phyloP scores from a whole-genome alignment of 2,797 vertebrate species.

The Oreochromis grahami region DNA sequence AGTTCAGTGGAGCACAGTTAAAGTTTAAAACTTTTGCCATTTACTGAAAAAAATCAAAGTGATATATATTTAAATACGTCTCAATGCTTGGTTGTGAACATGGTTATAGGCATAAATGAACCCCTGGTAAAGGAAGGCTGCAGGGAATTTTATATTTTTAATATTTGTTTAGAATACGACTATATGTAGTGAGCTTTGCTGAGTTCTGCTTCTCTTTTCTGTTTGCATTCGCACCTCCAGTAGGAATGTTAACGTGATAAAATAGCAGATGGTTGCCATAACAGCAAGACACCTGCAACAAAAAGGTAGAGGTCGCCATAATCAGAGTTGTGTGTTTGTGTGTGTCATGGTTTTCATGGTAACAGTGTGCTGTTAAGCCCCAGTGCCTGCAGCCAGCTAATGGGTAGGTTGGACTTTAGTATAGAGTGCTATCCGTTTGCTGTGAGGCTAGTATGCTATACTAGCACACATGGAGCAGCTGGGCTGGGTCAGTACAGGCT shows the following conservation, averaged over 20 bases:
- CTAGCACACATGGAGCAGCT: neutral
- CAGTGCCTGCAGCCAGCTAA: neutral
- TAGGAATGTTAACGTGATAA: neutral
- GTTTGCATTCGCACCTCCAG: neutral
- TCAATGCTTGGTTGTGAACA: neutral
- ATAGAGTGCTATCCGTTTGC: neutral
- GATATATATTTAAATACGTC: neutral
- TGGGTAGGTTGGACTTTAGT: neutral
- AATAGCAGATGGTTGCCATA: neutral
- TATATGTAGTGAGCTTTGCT: neutral
- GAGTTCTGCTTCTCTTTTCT: neutral
- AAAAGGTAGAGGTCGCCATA: neutral
- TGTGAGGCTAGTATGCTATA: neutral
- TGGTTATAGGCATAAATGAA: neutral
- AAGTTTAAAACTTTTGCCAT: neutral
- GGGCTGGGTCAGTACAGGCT: neutral
- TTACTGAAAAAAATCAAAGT: neutral
- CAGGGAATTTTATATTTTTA: neutral
- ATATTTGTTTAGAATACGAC: neutral
- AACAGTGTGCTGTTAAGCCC: neutral
- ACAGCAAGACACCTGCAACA: neutral
- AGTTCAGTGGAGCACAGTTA: neutral
- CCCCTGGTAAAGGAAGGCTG: neutral
- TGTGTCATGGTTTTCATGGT: neutral
- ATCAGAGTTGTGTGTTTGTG: neutral